Evolutionary conservation across 2,797 vertebrate genomes (phyloP).

Genomic region (Phrynocephalus vlangalii): DNA sequence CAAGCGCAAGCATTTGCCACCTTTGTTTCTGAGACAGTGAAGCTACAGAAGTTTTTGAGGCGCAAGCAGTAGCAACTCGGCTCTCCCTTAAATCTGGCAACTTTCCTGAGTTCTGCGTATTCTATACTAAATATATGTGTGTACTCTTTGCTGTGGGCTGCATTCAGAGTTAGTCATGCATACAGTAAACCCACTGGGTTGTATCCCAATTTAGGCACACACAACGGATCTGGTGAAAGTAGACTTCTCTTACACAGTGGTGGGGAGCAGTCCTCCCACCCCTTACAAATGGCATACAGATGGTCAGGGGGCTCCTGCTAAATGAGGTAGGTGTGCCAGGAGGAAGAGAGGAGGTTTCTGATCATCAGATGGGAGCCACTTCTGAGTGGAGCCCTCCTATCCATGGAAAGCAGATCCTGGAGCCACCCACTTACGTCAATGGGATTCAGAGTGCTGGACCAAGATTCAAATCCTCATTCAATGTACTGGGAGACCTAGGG

Average conservation of each 20-base stretch:
- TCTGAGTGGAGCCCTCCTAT: not conserved
- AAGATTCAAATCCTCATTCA: not conserved
- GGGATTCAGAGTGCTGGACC: not conserved
- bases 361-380: not conserved
- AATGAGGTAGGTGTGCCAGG: not conserved
- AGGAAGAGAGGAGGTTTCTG: not conserved
- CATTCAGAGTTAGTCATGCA: not conserved
- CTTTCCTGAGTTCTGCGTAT: not conserved
- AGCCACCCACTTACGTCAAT: not conserved
- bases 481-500: not conserved
- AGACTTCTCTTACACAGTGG: not conserved
- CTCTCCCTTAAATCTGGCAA: not conserved
- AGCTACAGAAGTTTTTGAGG: not conserved
- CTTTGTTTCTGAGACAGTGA: not conserved
- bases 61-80: not conserved
- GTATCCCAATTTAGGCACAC: not conserved
- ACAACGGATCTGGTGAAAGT: not conserved
- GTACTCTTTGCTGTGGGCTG: not conserved
- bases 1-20: not conserved
- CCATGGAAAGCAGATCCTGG: not conserved
- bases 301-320: not conserved
- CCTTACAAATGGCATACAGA: not conserved
- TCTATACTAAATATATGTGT: not conserved
- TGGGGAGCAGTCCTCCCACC: not conserved
- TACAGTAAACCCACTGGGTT: not conserved